Base-by-base conservation (phyloP, 2,797 vertebrate species). In the Diplodus sargus region DNA sequence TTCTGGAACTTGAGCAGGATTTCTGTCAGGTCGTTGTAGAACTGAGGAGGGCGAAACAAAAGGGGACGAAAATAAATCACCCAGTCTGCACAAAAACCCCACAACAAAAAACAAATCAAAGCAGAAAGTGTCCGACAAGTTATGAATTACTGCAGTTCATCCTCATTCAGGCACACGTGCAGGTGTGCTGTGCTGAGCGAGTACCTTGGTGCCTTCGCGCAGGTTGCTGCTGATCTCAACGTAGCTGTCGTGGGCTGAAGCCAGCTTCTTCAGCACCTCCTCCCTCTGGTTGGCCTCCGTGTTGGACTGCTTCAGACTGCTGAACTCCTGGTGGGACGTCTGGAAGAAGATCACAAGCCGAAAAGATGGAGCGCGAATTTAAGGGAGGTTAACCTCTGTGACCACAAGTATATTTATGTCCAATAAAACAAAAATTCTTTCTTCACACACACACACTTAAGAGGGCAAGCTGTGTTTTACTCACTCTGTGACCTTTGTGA, bases 21-120 rank as follows among this genome's bases (percentile, higher is more conserved):
- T 94, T 99, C 97, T 47, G 98, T 99, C 90, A 99, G 90, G 93
- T 98, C 97, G 67, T 99, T 99, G 93, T 99, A 99, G 91, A 99
- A 99, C 98, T 99, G 85, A 43, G 58, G 20, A 49, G 68, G 49
- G 53, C 65, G 22, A 56, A 63, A 79, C 16, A 73, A 67, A 63
- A 13, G 5, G 22, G 57, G 66, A 81, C 68, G 62, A 69, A 81
- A 74, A 86, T 85, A 82, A 91, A 90, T 78, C 57, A 64, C 61
- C 78, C n/a, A 53, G 16, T 52, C 70, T 60, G 65, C 60, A 81
- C 69, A 85, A 42, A 22, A 60, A 28, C 7, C 7, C n/a, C 20
- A 72, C n/a, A 68, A 11, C 74, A n/a, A 15, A 14, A 30, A 39
- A 67, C 52, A 74, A 54, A 65, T 11, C 58, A 58, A 57, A 52